phyloP scores from a whole-genome alignment of 2,113 vertebrate genomes.

The Protomyctophum bolini region DNA sequence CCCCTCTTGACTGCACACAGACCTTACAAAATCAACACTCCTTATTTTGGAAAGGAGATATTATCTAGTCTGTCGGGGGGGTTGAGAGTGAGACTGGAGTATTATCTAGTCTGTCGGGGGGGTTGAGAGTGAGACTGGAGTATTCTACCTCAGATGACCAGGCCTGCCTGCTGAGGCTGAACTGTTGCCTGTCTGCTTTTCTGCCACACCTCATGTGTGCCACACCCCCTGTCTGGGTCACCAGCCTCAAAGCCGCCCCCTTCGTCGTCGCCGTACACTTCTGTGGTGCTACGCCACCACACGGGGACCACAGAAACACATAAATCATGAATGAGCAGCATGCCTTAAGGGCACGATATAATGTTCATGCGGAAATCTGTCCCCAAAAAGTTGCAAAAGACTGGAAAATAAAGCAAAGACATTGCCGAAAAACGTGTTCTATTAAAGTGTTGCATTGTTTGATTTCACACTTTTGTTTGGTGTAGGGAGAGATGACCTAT shows the following conservation, averaged over 20 bases:
- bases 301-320: slow-evolving; percentile 33
- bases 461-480: too few relatives aligned
- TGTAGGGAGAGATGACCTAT: too few relatives aligned
- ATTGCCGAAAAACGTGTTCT: neutral
- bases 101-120: slow-evolving; percentile 28
- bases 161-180: slow-evolving; percentile 38
- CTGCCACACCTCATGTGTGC: slow-evolving; percentile 9
- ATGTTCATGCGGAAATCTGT: neutral
- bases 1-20: slow-evolving; percentile 28
- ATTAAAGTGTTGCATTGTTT: too few relatives aligned
- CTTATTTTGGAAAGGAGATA: slow-evolving; percentile 30
- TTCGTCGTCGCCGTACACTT: slow-evolving; percentile 3
- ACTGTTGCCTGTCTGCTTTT: slow-evolving; percentile 62
- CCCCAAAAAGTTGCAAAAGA: slow-evolving; percentile 7
- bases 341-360: neutral
- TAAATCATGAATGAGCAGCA: slow-evolving; percentile 41
- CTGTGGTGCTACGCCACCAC: slow-evolving; percentile 26
- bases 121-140: slow-evolving; percentile 4
- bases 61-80: slow-evolving; percentile 28
- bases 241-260: slow-evolving; percentile 10
- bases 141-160: slow-evolving; percentile 39
- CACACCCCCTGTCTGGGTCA: slow-evolving; percentile 19
- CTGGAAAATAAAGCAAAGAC: neutral
- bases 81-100: slow-evolving; percentile 4
- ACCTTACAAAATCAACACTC: slow-evolving; percentile 66